Percentiles rank a stretch among this genome's conserved stretches.
Evolutionary conservation across 53 echinoderm and acorn worm genomes (phyloP).

Genomic region (Echinarachnius parma): DNA sequence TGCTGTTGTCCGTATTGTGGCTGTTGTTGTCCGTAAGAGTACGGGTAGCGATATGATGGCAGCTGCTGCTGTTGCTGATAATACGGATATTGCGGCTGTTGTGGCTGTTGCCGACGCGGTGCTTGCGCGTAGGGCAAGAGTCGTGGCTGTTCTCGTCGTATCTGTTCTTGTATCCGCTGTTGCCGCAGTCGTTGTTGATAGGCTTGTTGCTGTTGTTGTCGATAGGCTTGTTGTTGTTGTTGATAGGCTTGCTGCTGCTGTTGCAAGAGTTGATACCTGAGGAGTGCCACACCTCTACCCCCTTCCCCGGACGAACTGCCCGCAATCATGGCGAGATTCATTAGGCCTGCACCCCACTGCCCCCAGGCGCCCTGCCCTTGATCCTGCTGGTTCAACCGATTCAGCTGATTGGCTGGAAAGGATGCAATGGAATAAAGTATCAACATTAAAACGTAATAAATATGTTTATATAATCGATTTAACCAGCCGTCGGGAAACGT

Average conservation of each 20-base stretch:
- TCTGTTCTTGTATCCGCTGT: not conserved
- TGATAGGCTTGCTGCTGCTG: not conserved
- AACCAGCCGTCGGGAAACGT: too few species aligned
- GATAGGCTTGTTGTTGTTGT: not conserved
- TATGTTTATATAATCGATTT: too few species aligned
- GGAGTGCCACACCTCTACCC: too few species aligned
- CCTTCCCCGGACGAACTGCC: too few species aligned
- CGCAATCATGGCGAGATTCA: too few species aligned
- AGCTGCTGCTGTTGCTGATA: not conserved
- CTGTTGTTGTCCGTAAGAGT: conserved; percentile 1
- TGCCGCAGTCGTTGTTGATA: not conserved
- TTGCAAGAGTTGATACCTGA: not conserved
- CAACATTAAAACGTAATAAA: too few species aligned
- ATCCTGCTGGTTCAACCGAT: too few species aligned
- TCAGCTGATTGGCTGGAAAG: too few species aligned
- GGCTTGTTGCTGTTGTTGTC: not conserved
- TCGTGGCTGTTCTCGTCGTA: too few species aligned
- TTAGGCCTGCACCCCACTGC: too few species aligned
- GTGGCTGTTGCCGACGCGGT: not conserved
- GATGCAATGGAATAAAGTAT: too few species aligned
- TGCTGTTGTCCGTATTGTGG: not conserved
- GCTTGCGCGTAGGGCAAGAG: not conserved
- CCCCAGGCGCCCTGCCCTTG: not conserved
- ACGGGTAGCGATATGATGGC: too few species aligned
- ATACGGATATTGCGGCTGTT: not conserved